Conservation (phyloP, 2,888 invertebrate genomes). For the Macrosiphum euphorbiae region DNA sequence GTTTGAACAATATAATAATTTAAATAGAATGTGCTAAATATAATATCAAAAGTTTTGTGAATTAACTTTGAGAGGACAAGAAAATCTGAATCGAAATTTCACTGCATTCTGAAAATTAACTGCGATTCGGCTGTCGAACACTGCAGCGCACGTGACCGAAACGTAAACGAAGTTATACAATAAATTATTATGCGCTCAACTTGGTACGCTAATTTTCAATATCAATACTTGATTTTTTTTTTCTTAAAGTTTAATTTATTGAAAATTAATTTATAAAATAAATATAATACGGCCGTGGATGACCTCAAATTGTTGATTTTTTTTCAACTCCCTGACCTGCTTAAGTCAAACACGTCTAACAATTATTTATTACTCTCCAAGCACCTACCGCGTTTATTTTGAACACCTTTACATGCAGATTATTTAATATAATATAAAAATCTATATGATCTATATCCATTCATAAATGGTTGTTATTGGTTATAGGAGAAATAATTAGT, state of each 20-base stretch:
- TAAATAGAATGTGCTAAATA: neutral
- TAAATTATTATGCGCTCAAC: neutral
- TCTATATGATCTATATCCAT: too few relatives aligned
- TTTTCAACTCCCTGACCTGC: neutral
- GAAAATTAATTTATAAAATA: neutral
- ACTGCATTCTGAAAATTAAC: neutral
- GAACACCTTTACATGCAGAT: neutral
- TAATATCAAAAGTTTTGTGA: neutral
- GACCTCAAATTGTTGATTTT: neutral
- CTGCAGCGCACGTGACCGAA: neutral
- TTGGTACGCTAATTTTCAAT: neutral
- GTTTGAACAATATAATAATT: neutral
- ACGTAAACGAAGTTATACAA: neutral
- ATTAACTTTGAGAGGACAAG: neutral
- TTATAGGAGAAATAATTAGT: too few relatives aligned
- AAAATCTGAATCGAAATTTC: neutral
- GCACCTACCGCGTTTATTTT: neutral
- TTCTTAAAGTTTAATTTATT: neutral
- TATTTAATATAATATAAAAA: neutral
- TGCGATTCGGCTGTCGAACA: neutral
- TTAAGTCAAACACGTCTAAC: neutral
- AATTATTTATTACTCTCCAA: neutral
- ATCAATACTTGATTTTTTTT: neutral
- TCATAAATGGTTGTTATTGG: too few relatives aligned
- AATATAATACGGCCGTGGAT: neutral